Conservation (phyloP, 2,888 invertebrate species). For the Netelia inedita region DNA sequence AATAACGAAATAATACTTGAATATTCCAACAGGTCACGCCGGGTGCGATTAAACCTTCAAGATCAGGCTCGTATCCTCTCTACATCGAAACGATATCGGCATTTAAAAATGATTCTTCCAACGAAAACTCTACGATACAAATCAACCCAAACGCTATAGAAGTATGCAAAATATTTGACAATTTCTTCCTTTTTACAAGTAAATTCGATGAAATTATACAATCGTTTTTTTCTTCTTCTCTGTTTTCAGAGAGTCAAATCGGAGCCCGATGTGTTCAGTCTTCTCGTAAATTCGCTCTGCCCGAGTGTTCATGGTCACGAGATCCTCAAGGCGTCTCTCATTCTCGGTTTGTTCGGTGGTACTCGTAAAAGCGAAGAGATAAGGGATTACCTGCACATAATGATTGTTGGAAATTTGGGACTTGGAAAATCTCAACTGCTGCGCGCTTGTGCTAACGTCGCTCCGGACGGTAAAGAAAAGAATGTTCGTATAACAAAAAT, state of each 20-base stretch:
- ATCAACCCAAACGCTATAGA: slow-evolving; percentile 34
- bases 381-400: slow-evolving; percentile 89
- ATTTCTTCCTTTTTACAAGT: neutral
- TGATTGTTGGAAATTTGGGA: slow-evolving; percentile 95
- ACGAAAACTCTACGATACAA: neutral
- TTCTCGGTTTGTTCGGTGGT: slow-evolving; percentile 93
- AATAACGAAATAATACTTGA: neutral
- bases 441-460: slow-evolving; percentile 91
- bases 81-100: slow-evolving; percentile 47
- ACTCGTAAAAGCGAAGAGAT: slow-evolving; percentile 77
- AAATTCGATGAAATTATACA: neutral
- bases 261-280: slow-evolving; percentile 90
- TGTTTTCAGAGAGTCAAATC: slow-evolving; percentile 89
- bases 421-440: slow-evolving; percentile 95
- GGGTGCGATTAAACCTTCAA: slow-evolving; percentile 24
- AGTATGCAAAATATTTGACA: slow-evolving; percentile 28
- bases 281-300: slow-evolving; percentile 94
- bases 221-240: neutral
- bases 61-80: slow-evolving; percentile 29
- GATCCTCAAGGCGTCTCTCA: slow-evolving; percentile 93
- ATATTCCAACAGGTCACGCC: slow-evolving; percentile 18
- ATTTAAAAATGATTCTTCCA: slow-evolving; percentile 69
- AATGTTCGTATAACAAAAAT: neutral
- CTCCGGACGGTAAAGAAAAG: slow-evolving; percentile 89
- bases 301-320: slow-evolving; percentile 96